Base-by-base conservation (phyloP, 2,113 vertebrate genomes). In the Poecilia latipinna region DNA sequence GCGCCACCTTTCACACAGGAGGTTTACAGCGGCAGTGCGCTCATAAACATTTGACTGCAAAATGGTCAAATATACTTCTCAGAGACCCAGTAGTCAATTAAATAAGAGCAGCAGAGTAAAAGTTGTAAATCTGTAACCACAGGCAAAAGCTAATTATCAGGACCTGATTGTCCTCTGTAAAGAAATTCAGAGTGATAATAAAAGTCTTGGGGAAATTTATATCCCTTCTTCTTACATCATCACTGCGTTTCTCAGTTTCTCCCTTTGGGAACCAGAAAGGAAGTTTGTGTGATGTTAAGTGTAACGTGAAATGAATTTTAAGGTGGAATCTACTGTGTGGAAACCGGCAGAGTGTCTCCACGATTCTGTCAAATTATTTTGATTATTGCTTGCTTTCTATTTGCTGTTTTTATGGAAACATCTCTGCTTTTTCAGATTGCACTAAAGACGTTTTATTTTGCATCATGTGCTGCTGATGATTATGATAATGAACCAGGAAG, bases 121-220 rank as follows among this genome's bases (percentile, higher is more conserved):
- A 3, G 10, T 37, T 37, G 35, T 37, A 37, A 37, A 12, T 70
- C 79, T 70, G 74, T 54, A 85, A 4, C 28, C 68, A 4, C 61
- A 6, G 39, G 12, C 82, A 80, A 69, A 71, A 51, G 37, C 42
- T 64, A 75, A 65, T 74, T 74, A 88, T 77, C n/a, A 66, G 61
- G 24, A 68, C 12, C 72, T 66, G 78, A 82, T 71, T 83, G 74
- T 68, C 83, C 61, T 65, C 69, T 67, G 24, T 67, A 65, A 86
- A 70, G 67, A 69, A 70, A 62, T 7, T 17, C 3, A 74, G 32
- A 28, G 32, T 83, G 29, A 28, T 54, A 65, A 61, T 29, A 63
- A 74, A 77, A 12, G 22, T 69, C 60, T 75, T 48, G 28, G 65
- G 4, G 3, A 37, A 72, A 84, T 79, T 69, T 51, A 19, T 65